Evolutionary conservation across 2,797 vertebrate genomes (phyloP).

Genomic region (Argyrosomus regius): DNA sequence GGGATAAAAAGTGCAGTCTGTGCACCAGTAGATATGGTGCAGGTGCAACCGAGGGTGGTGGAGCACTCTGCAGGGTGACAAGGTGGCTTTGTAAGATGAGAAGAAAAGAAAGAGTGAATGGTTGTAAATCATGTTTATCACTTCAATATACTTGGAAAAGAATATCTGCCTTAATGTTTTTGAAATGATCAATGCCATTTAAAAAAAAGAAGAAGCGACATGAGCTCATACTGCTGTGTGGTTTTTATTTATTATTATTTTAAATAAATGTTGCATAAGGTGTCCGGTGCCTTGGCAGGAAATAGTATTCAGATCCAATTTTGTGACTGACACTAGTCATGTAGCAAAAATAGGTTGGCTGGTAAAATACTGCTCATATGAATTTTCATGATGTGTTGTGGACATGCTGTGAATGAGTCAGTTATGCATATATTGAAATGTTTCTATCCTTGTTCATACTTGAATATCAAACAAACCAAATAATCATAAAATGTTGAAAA

Average conservation of each 20-base stretch:
- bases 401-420: conserved; percentile 50
- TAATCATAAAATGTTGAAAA: neutral
- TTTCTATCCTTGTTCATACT: conserved; percentile 1
- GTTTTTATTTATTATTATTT: neutral
- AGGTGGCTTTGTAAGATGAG: neutral
- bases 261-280: neutral
- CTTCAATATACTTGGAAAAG: neutral
- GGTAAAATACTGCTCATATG: conserved; percentile 20
- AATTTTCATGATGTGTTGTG: conserved; percentile 18
- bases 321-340: conserved; percentile 37
- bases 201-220: neutral
- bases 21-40: neutral
- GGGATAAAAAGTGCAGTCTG: conserved; percentile 26
- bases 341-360: conserved; percentile 10
- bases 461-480: neutral
- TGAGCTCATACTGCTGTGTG: neutral
- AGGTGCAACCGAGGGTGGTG: neutral
- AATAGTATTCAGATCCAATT: conserved; percentile 15
- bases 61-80: conserved; percentile 7
- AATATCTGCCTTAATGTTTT: neutral
- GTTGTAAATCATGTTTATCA: no score
- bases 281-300: neutral
- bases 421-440: neutral
- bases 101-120: neutral
- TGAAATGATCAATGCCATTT: neutral